phyloP scores from a whole-genome alignment of 1,140 invertebrate species.

The Drosophila bocqueti region DNA sequence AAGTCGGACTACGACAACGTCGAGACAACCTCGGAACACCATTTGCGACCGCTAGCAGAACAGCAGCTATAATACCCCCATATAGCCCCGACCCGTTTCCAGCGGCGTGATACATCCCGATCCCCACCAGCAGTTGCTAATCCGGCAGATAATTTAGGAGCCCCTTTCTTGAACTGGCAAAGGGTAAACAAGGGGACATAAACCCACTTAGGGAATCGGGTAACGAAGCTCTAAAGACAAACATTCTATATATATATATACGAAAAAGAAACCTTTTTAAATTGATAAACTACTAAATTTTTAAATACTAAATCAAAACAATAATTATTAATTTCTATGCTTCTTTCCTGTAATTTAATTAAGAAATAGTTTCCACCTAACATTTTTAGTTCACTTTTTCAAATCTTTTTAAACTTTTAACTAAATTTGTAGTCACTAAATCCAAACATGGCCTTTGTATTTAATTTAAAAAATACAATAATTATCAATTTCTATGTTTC shows the following conservation, averaged over 20 bases:
- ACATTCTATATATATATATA: not conserved
- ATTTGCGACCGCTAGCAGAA: slow-evolving; percentile 35
- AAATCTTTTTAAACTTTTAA: not conserved
- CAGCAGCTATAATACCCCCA: slow-evolving; percentile 12
- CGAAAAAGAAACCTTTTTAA: not conserved
- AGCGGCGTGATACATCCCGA: slow-evolving; percentile 17
- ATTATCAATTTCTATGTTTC: not conserved
- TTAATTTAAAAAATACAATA: not conserved
- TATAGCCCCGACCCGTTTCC: slow-evolving; percentile 5
- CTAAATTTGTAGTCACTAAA: not conserved
- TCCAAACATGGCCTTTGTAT: not conserved
- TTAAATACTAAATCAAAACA: not conserved
- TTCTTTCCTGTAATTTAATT: not conserved
- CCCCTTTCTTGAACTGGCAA: not conserved
- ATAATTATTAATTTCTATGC: not conserved
- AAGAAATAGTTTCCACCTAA: too few species aligned
- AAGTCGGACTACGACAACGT: slow-evolving; percentile 75
- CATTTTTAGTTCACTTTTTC: too few species aligned
- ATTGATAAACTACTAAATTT: not conserved
- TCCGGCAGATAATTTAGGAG: slow-evolving; percentile 27
- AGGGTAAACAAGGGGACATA: slow-evolving; percentile 22
- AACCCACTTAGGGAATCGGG: not conserved
- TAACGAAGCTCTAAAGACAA: not conserved
- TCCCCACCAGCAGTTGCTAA: slow-evolving; percentile 32
- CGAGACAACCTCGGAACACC: slow-evolving; percentile 39